These are phyloP conservation scores for Sitobion miscanthi DNA, from an alignment of 1,140 invertebrate species.

Conservation along the genomic window DNA sequence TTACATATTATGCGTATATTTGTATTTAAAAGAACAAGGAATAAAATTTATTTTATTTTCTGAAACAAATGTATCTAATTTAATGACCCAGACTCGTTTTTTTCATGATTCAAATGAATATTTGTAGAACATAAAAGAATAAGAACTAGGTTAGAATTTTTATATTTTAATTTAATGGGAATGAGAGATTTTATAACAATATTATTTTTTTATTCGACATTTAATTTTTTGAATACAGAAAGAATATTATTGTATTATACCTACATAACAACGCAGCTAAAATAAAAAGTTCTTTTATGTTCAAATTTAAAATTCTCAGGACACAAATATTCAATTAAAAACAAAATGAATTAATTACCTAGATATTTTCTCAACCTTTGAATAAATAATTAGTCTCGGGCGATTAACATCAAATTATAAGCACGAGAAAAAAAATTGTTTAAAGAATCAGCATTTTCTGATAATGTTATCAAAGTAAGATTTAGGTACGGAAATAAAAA, in stretches of 20 bases:
- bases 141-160: not conserved
- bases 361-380: not conserved
- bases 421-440: not conserved
- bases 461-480: not conserved
- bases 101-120: not conserved
- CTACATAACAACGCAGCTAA: not conserved
- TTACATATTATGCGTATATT: not conserved
- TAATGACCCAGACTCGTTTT: not conserved
- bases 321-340: not conserved
- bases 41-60: not conserved
- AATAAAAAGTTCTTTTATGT: not conserved
- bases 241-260: not conserved
- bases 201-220: not conserved
- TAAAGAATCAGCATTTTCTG: not conserved
- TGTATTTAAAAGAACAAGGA: not conserved
- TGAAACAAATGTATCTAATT: not conserved
- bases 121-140: not conserved
- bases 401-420: not conserved
- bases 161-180: not conserved
- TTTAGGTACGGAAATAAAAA: not conserved
- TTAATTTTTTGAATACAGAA: not conserved
- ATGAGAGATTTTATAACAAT: not conserved
- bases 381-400: not conserved
- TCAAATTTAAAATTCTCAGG: not conserved
- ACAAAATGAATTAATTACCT: conserved; percentile 5